Base-by-base conservation (phyloP, 2,888 invertebrate species). In the Dasysyrphus tricinctus region DNA sequence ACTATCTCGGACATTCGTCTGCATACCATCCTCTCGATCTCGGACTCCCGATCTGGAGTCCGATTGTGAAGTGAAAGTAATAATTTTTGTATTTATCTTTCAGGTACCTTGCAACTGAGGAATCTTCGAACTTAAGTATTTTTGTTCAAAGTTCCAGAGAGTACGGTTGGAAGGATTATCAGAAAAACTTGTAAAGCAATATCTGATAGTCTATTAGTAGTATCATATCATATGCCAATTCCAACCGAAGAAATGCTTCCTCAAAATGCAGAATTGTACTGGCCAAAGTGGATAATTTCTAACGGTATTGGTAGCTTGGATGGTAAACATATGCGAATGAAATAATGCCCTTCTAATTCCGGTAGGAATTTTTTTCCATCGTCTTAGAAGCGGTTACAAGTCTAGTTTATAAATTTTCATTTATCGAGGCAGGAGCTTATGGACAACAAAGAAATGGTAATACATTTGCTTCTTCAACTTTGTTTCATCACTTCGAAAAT, bases 311-410 rank as follows among this genome's bases (percentile, higher is more conserved):
- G 57, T 34, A 34, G n/a, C 16, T 16, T 57, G 12, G 57, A 57
- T 34, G 57, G 57, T 11, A 57, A 34, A 24, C 57, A 57, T 57
- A 9, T 57, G n/a, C 32, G 34, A 57, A 34, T 57, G 34, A 57
- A 57, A 57, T 57, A 57, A 57, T 57, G 16, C 34, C 34, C 56
- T 34, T 34, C 56, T 57, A 57, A 57, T 34, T 34, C 34, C 11
- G 34, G 57, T 9, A n/a, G 44, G n/a, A n/a, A 44, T n/a, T 14
- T 44, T 44, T 44, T 44, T 44, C 39, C 11, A 12, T 39, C 11
- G 39, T 39, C 39, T 39, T 39, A 11, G 12, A 39, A 39, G 39
- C 39, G 39, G 39, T 39, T 39, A 11, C 39, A 39, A 39, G 39
- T 12, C 39, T 11, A 3, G 39, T 12, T 39, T 39, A 34, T 34